phyloP scores from a whole-genome alignment of 2,888 invertebrate genomes.

The Petrophora chlorosata region DNA sequence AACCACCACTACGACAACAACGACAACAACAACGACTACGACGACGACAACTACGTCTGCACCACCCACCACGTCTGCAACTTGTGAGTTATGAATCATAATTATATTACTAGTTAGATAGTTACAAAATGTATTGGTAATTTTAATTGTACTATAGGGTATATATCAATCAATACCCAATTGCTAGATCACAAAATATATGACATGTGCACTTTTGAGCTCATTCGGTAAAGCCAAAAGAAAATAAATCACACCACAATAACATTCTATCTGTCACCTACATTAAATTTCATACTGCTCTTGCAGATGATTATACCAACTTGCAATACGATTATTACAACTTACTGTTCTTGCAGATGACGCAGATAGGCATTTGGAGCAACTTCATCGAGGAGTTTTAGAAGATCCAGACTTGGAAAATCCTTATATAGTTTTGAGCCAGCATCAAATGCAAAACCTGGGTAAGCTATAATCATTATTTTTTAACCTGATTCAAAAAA shows the following conservation, averaged over 20 bases:
- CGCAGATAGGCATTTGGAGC: conserved; percentile 66
- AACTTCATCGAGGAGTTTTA: conserved; percentile 68
- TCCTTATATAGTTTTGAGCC: conserved; percentile 74
- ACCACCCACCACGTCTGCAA: conserved; percentile 56
- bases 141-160: too few relatives aligned
- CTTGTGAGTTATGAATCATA: conserved; percentile 55
- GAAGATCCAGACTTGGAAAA: conserved; percentile 65
- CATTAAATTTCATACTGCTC: too few relatives aligned
- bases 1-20: conserved; percentile 61
- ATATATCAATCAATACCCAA: too few relatives aligned
- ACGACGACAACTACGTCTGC: conserved; percentile 62
- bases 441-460: conserved; percentile 79
- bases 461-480: too few relatives aligned
- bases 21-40: conserved; percentile 62
- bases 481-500: too few relatives aligned
- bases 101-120: neutral
- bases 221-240: too few relatives aligned
- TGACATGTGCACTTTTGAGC: too few relatives aligned
- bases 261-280: too few relatives aligned
- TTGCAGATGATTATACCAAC: too few relatives aligned
- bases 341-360: conserved; percentile 51
- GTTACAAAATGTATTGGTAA: too few relatives aligned
- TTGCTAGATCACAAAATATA: too few relatives aligned
- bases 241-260: too few relatives aligned
- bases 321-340: neutral